Evolutionary conservation across 2,888 invertebrate species (phyloP).

Genomic region (Exephanes ischioxanthus): DNA sequence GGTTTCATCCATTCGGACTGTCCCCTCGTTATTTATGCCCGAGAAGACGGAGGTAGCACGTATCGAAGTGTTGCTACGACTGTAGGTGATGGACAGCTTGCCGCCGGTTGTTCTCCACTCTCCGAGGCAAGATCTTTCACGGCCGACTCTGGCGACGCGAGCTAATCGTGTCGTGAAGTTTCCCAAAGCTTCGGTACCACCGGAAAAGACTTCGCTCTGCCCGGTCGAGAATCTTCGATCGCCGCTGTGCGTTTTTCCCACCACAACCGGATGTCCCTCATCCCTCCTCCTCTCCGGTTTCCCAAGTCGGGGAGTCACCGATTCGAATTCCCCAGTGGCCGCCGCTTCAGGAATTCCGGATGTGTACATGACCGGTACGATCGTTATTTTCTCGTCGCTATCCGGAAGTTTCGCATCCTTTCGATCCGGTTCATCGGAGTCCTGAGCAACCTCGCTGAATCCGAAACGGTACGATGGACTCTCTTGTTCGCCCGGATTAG

Average conservation of each 20-base stretch:
- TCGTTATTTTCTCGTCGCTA: conserved; percentile 69
- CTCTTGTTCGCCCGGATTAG: conserved; percentile 26
- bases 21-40: conserved; percentile 44
- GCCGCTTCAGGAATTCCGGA: conserved; percentile 64
- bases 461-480: conserved; percentile 11
- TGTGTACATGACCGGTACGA: conserved; percentile 73
- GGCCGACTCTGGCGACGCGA: conserved; percentile 25
- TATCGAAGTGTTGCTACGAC: conserved; percentile 54
- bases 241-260: neutral
- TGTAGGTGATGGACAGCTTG: conserved; percentile 53
- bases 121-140: conserved; percentile 34
- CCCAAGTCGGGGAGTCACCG: neutral
- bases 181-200: conserved; percentile 26
- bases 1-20: conserved; percentile 22
- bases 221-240: conserved; percentile 13
- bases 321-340: conserved; percentile 2
- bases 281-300: neutral
- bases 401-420: conserved; percentile 22
- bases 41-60: conserved; percentile 45
- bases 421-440: neutral
- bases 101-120: conserved; percentile 50
- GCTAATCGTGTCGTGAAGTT: conserved; percentile 44
- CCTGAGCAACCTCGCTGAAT: conserved; percentile 7
- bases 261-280: conserved; percentile 15
- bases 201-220: conserved; percentile 17